Base-by-base conservation (phyloP, 2,113 vertebrate species). In the Sterrhoptilus dennistouni region DNA sequence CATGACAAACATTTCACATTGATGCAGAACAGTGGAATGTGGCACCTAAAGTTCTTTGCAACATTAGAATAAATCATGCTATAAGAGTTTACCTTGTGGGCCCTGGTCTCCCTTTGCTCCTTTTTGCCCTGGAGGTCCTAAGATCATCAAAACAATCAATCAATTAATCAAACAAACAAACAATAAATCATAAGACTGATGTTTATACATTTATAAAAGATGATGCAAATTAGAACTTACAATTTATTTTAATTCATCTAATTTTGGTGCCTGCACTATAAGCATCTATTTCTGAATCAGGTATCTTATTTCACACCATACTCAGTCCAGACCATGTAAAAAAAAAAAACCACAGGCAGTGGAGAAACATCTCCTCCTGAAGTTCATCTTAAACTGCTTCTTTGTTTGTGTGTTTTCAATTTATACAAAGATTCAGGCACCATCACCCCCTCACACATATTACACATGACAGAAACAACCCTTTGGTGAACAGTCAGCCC, bases 21-120 rank as follows among this genome's bases (percentile, higher is more conserved):
- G 28, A 71, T 1, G 3, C 44, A 86, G 68, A 81, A 40, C 81
- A 76, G 15, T 18, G 31, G 53, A 76, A 38, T 2, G 7, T 25
- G 14, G 22, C 45, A 60, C 83, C 45, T 21, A 6, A 78, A 88
- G 35, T n/a, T 2, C 61, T 63, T 45, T 66, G 23, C 38, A 66
- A n/a, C 24, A 69, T 82, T 53, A 52, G 12, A 65, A 12, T 54
- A 90, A 80, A 23, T 64, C 14, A 40, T 31, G 13, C 33, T 76
- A 9, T n/a, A 25, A 19, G 59, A 45, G 13, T 64, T 97, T 98
- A 98, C 98, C 98, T 97, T 45, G 4, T 5, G 1, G 4, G 64
- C 97, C 98, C 1, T 14, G 7, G 50, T 96, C 90, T 97, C 98
- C 98, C 86, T 97, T 98, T 82, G 27, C 23, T 95, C 98, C 98